Evolutionary conservation across 2,888 invertebrate genomes (phyloP), one percentile per base, ranked within the genome.

Genomic region (Bellardia pandia): DNA sequence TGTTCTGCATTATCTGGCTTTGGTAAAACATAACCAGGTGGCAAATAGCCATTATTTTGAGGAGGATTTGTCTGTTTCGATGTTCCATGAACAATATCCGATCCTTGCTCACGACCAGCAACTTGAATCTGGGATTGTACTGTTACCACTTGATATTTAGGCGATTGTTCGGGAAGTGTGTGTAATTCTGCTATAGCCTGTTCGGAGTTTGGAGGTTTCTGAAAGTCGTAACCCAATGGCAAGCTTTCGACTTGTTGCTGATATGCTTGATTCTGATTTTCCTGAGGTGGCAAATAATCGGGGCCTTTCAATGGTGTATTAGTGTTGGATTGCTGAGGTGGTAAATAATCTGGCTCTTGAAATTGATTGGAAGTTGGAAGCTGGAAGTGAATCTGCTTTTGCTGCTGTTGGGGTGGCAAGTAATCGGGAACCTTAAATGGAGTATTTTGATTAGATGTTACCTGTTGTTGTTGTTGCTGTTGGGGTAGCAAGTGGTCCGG

Each of bases 171-270:
- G 16, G 85, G 82, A 9, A 91, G 87, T n/a, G 90, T 91, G 80
- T 91, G 91, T 40, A 91, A 86, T 88, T 91, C 91, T 7, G 90
- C 91, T 77, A 92, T 91, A 13, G 91, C 91, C 4, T 90, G 90
- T 88, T 91, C 91, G 14, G 90, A 88, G 58, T 92, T 91, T 0
- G 89, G 86, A 1, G 92, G 92, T 48, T 91, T 92, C 58, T 72
- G 84, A 58, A 91, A 91, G 45, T 91, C 92, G 69, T 91, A 91
- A 11, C 92, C 91, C 14, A 88, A 88, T 40, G 91, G 92, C 72
- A 91, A 8, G 2, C 53, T 85, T 62, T 86, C 78, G 1, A 42
- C 30, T 45, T 56, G 30, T 11, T 16, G 30, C 11, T 76, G 51
- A 11, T 33, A 3, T n/a, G 7, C 48, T 30, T 75, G 82, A 30